phyloP scores from a whole-genome alignment of 2,797 vertebrate genomes.

The Pseudomugil gertrudae region DNA sequence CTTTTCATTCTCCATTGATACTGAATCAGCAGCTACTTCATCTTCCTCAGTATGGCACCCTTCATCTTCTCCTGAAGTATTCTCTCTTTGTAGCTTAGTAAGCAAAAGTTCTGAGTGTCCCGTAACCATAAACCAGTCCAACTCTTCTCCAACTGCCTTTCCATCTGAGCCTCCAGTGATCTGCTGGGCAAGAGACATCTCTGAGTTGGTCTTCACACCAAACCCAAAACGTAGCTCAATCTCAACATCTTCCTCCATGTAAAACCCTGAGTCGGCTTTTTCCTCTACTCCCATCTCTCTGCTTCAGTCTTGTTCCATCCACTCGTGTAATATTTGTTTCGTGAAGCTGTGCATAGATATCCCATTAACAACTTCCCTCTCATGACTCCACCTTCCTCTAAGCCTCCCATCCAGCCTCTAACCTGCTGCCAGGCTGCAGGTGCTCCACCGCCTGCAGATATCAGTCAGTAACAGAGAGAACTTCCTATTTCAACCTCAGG shows the following conservation, averaged over 20 bases:
- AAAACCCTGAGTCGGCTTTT: conserved; percentile 27
- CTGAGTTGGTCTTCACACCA: conserved; percentile 30
- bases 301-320: conserved; percentile 16
- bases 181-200: conserved; percentile 15
- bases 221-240: conserved; percentile 51
- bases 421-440: conserved; percentile 51
- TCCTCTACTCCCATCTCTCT: conserved; percentile 60
- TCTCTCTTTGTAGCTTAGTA: conserved; percentile 1
- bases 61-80: conserved; percentile 9
- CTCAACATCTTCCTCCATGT: conserved; percentile 50
- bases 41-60: conserved; percentile 9
- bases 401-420: conserved; percentile 17
- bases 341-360: conserved; percentile 42
- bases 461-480: conserved; percentile 56
- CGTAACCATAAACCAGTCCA: conserved; percentile 20
- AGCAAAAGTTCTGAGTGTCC: neutral
- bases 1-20: conserved; percentile 7
- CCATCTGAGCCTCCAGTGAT: conserved; percentile 20
- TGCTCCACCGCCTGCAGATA: conserved; percentile 57
- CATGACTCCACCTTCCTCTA: conserved; percentile 44
- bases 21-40: conserved; percentile 8
- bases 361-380: conserved; percentile 20
- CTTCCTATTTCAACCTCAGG: conserved; percentile 73
- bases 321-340: conserved; percentile 37
- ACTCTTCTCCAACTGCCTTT: conserved; percentile 8